Base-by-base conservation (phyloP, 2,888 invertebrate species). In the Charanyca ferruginea region DNA sequence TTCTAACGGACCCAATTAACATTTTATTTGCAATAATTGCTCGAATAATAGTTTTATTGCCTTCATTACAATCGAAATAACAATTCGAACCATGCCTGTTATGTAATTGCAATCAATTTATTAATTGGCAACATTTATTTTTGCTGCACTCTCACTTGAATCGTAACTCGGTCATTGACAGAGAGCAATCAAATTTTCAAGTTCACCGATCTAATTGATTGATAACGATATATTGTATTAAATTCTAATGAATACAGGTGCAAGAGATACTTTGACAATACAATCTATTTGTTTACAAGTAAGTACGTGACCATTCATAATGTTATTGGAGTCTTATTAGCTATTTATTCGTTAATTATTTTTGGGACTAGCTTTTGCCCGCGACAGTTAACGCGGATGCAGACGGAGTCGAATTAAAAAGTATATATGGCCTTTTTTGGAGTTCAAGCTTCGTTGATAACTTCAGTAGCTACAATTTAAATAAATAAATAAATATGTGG, bases 101-200 rank as follows among this genome's bases (percentile, higher is more conserved):
- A 66, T 45, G 55, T 35, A 60, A 65, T 32, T 32, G 16, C 49
- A 69, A 71, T 68, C 58, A 47, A 66, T 62, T 45, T 52, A 57
- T 59, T 58, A 57, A 68, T 68, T 59, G 64, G 48, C 44, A 64
- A 66, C 8, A 66, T 55, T 64, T 63, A 48, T 49, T 67, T 68
- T 69, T 44, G 32, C 52, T 55, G 32, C 55, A 53, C 52, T 65
- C 66, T 49, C 54, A 28, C 49, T 75, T 16, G 16, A 32, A 32
- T 32, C 20, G 32, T 61, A 79, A 67, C 49, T 73, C 77, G 78
- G 73, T 73, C 80, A 80, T 76, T 80, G 79, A 67, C 75, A 71
- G 44, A 66, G 52, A 48, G 49, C 57, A 76, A 80, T 78, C 28
- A 69, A 49, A 44, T 42, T 72, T 78, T 78, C 78, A 80, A 80